Evolutionary conservation across 2,888 invertebrate species (phyloP), one percentile per base, ranked within the genome.

Genomic region (Homarus gammarus): DNA sequence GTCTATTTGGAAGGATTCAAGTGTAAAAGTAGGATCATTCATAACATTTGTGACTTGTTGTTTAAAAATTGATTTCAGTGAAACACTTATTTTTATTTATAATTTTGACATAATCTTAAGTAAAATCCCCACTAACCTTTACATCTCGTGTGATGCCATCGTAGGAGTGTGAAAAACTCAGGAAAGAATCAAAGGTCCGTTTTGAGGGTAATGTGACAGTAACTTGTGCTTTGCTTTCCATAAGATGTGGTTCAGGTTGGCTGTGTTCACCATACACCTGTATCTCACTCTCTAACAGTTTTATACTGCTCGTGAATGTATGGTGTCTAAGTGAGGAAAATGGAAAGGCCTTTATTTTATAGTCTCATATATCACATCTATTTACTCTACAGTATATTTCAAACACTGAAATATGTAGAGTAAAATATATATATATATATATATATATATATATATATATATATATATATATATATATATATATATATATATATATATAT

Each of bases 141-240:
- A 86, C 15, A 33, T 79, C 72, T 36, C 79, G 33, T 5, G 56
- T 79, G 36, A 38, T 36, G 33, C 79, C 78, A 40, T 78, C 72
- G 31, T 51, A 79, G 36, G 70, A n/a, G 51, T 64, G 44, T 2
- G 78, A 8, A 36, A 86, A 51, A 10, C 33, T 70, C 18, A 86
- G 51, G 72, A 40, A 22, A 1, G 79, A 72, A 0, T 70, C 44
- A 56, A 68, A 78, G 15, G 86, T n/a, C 33, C 6, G 12, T 22
- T 40, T 51, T 22, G 78, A 70, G 51, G 86, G 86, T 5, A 79
- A 70, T 51, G 49, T 79, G 38, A 86, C 10, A 5, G 51, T 86
- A 38, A 86, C 56, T 27, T 79, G 38, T 36, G 38, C 86, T 27
- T 51, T 33, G 10, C 70, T 51, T 40, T 86, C n/a, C 27, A 79